These are phyloP conservation scores for Sesamia inferens DNA, from an alignment of 2,888 invertebrate genomes.

Conservation along the genomic window DNA sequence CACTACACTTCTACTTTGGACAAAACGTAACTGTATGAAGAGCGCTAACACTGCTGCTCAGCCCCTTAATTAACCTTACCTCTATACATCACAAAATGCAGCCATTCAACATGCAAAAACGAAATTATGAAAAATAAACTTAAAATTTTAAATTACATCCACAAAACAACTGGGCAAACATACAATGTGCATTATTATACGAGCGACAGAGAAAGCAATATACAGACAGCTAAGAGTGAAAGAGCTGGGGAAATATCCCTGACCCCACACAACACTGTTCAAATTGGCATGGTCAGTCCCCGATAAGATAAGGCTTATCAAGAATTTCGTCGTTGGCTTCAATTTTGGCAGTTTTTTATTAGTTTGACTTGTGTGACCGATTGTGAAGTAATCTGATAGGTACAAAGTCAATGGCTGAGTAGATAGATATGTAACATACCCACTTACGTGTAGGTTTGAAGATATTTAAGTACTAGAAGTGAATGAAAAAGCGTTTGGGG, in stretches of 20 bases:
- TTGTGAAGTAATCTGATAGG: constrained; percentile 39
- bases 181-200: constrained; percentile 42
- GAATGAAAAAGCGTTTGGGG: not conserved
- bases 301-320: constrained; percentile 76
- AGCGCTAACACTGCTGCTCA: not conserved
- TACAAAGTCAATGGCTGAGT: not conserved
- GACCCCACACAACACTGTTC: constrained; percentile 81
- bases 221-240: constrained; percentile 34
- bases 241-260: constrained; percentile 75
- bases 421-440: not conserved
- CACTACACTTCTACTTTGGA: not conserved
- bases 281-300: constrained; percentile 79
- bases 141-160: constrained; percentile 26
- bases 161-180: constrained; percentile 59
- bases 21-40: not conserved
- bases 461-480: not conserved
- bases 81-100: constrained; percentile 18
- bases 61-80: constrained; percentile 5
- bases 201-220: constrained; percentile 54
- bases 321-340: constrained; percentile 56
- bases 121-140: constrained; percentile 27
- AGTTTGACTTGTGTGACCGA: constrained; percentile 37
- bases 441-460: not conserved
- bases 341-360: constrained; percentile 57
- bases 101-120: constrained; percentile 36